Base-by-base conservation (phyloP, 1,140 invertebrate species). In the Diabrotica virgifera region DNA sequence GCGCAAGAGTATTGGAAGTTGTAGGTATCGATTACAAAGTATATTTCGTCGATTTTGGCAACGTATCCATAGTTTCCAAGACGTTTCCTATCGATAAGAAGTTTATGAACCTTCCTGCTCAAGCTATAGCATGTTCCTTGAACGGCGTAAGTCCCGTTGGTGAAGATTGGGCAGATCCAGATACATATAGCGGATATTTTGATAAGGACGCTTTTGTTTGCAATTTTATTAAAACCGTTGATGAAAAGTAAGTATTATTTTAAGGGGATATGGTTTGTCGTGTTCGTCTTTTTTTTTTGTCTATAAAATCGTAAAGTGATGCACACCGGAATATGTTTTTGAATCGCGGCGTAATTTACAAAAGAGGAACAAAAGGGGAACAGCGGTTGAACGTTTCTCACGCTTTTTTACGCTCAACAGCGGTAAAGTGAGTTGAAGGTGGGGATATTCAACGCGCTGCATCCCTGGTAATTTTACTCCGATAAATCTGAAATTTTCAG, bases 11-110 rank as follows among this genome's bases (percentile, higher is more conserved):
- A 2, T 68, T 85, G 8, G 82, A 85, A 24, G 73, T 81, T 2
- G 80, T 82, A 63, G 76, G 79, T 36, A 80, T 80, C 7, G 83
- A 84, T 64, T 85, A 85, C 70, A 82, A 84, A 38, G 86, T 92
- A 0, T 83, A 84, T 36, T 91, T 87, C 65, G 81, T 92, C 1
- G 90, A 92, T 79, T 91, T 87, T 71, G 90, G 90, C 37, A 93
- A 93, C 74, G 81, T 80, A 36, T 84, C 84, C 36, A 76, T 83
- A 0, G 85, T 90, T 0, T 78, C 83, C 38, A 84, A 89, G 70
- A 82, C 92, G 0, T 92, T 85, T 82, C 82, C 84, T 12, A 79
- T 92, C 24, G 86, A 90, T 59, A 81, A 80, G 36, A 82, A 86
- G 65, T 85, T 89, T 36, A 82, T 88, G 72, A 77, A 81, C n/a